These are phyloP conservation scores for Montipora efflorescens DNA, from an alignment of 64 coral and sea anemone species.

Conservation along the genomic window DNA sequence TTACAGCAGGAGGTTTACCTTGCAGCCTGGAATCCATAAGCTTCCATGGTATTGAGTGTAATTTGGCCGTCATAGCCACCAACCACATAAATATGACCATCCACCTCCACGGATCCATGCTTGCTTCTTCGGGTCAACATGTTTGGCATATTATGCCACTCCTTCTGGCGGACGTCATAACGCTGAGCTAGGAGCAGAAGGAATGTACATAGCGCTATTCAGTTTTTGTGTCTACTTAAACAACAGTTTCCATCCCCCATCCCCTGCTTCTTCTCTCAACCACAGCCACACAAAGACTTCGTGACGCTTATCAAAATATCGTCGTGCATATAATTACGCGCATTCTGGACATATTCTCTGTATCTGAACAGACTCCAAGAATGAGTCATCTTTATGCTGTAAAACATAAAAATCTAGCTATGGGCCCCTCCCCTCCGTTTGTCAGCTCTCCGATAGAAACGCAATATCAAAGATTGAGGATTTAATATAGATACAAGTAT, in stretches of 20 bases:
- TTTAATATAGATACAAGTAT: neutral
- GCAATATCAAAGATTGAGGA: neutral
- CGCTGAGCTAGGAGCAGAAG: constrained; percentile 52
- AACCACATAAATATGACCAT: constrained; percentile 88
- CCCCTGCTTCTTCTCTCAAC: too few relatives aligned
- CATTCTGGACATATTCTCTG: too few relatives aligned
- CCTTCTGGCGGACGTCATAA: constrained; percentile 91
- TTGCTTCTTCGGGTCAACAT: constrained; percentile 92
- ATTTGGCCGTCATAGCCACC: constrained; percentile 91
- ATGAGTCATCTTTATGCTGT: too few relatives aligned
- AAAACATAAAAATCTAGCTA: too few relatives aligned
- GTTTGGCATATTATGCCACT: constrained; percentile 86
- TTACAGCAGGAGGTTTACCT: constrained; percentile 49
- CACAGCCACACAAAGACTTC: too few relatives aligned
- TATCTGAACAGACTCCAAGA: too few relatives aligned
- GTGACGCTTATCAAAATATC: too few relatives aligned
- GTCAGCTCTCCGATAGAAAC: too few relatives aligned
- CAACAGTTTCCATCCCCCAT: too few relatives aligned
- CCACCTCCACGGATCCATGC: constrained; percentile 94
- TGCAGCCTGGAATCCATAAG: constrained; percentile 68
- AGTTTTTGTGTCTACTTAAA: too few relatives aligned
- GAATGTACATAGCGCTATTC: neutral
- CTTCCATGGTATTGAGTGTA: constrained; percentile 89
- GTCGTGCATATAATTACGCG: too few relatives aligned
- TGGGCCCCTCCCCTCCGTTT: too few relatives aligned